Base-by-base conservation (phyloP, 2,797 vertebrate genomes). In the Loriculus beryllinus region DNA sequence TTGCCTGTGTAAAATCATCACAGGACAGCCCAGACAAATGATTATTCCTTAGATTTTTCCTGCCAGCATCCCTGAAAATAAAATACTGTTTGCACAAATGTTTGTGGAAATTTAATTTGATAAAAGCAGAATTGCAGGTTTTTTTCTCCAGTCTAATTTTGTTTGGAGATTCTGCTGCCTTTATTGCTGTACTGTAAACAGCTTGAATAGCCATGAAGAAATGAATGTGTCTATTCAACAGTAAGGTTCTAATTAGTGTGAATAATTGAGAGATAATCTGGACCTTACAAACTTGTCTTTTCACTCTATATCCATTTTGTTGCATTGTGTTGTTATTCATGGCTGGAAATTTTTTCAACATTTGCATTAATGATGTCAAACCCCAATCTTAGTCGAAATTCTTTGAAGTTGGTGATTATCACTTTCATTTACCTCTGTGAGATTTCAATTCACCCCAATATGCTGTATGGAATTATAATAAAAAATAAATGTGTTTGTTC, bases 111-210 rank as follows among this genome's bases (percentile, higher is more conserved):
- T 7, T 43, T 87, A 80, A 89, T 89, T 70, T 0, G 5, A 86
- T 62, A 62, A 71, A 91, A 90, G 17, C 19, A 86, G 83, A 91
- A 88, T 52, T 75, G 12, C 14, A 81, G 2, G 23, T 81, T 69
- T 28, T 78, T 83, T 90, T 90, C 72, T 81, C 28, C 9, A 20
- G 22, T 23, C 20, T 96, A 76, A 86, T 92, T 93, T 88, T 84
- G 70, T 93, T 90, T 88, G 57, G 29, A 85, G 42, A 75, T 69
- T 92, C 69, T 87, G 14, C 26, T 85, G 42, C n/a, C 35, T 77
- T 90, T 83, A 43, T 71, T 90, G 15, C n/a, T 75, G 31, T 67
- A 39, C 33, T 42, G 56, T 79, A 84, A 92, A 67, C 26, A 89
- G 26, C 49, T 88, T 83, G 76, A 81, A 14, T 21, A 81, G n/a